Evolutionary conservation across 2,888 invertebrate species (phyloP).

Genomic region (Pandemis corylana): DNA sequence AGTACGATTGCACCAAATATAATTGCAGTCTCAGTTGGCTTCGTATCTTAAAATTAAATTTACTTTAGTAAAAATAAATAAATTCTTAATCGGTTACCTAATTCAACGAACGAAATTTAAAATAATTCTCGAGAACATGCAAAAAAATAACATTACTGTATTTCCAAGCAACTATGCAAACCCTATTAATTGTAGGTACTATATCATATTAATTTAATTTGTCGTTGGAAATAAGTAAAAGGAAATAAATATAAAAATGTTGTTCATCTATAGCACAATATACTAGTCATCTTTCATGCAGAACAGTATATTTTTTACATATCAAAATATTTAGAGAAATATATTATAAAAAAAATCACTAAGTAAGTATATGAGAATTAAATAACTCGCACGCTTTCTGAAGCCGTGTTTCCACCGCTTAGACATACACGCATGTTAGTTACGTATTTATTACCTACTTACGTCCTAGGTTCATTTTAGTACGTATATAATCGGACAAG

Average conservation of each 20-base stretch:
- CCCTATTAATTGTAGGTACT: no score
- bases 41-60: not conserved
- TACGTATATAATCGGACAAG: not conserved
- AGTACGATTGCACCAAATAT: not conserved
- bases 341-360: not conserved
- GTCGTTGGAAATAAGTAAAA: no score
- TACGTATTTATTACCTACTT: not conserved
- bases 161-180: no score
- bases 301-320: not conserved
- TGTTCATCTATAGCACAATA: not conserved
- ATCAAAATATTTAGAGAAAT: not conserved
- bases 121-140: conserved; percentile 3
- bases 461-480: not conserved
- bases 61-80: not conserved
- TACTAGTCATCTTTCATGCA: not conserved
- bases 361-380: not conserved
- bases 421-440: not conserved
- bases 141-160: not conserved
- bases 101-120: not conserved
- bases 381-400: not conserved
- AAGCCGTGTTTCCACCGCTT: not conserved
- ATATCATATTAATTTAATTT: no score
- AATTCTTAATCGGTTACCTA: not conserved
- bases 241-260: not conserved
- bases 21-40: not conserved